A percentile compares a stretch with the other conserved stretches of the same genome.
phyloP scores from a whole-genome alignment of 2,797 vertebrate genomes.

The Chelmon rostratus region DNA sequence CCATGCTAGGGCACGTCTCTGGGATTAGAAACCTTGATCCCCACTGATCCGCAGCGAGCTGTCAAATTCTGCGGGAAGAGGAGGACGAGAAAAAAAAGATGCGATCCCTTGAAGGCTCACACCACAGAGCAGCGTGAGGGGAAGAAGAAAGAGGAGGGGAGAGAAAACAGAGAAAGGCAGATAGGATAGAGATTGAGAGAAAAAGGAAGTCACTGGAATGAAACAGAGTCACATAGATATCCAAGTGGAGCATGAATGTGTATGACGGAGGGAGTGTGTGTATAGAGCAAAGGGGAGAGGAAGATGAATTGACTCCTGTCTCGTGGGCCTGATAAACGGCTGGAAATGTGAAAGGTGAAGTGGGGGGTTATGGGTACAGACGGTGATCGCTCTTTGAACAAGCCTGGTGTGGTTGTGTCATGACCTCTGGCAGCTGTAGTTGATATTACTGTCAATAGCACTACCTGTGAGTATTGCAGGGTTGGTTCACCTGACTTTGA shows the following conservation, averaged over 20 bases:
- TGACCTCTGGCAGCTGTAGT: conserved; percentile 56
- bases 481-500: conserved; percentile 12
- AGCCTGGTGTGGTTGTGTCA: conserved; percentile 57
- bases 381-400: conserved; percentile 71
- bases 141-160: conserved; percentile 24
- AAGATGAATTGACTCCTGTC: conserved; percentile 70
- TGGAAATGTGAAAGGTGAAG: conserved; percentile 73
- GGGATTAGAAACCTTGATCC: conserved; percentile 81
- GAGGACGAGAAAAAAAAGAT: conserved; percentile 3
- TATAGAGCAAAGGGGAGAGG: conserved; percentile 20
- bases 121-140: conserved; percentile 29
- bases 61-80: conserved; percentile 69
- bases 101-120: conserved; percentile 50
- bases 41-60: conserved; percentile 66
- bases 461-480: conserved; percentile 9
- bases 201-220: conserved; percentile 31
- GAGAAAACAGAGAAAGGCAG: conserved; percentile 27
- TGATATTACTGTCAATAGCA: conserved; percentile 52
- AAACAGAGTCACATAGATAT: conserved; percentile 14
- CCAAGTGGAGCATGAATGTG: conserved; percentile 27
- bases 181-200: conserved; percentile 31
- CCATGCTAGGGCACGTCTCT: conserved; percentile 65
- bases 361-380: conserved; percentile 59
- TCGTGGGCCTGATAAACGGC: conserved; percentile 66
- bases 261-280: conserved; percentile 46